A percentile compares a stretch with the other conserved stretches of the same genome.
Evolutionary conservation across 30 jellyfish, hydroid and myxozoan genomes (phyloP).

Genomic region (Morbakka virulenta): DNA sequence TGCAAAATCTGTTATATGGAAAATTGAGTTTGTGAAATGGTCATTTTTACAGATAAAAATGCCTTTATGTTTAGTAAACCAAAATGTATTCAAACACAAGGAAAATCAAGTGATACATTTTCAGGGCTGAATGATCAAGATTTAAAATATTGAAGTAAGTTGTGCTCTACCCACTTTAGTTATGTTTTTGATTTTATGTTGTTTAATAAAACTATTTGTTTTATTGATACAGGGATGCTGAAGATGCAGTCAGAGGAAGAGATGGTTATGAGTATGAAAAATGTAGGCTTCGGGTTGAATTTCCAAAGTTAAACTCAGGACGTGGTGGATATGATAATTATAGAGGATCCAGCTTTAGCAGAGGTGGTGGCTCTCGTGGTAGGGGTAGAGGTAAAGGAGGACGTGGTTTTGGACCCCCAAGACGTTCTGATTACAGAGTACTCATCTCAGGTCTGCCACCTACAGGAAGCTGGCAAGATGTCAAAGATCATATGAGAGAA

Average conservation of each 20-base stretch:
- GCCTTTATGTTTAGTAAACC: no score
- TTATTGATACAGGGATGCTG: conserved; percentile 85
- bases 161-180: no score
- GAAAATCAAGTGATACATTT: no score
- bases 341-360: conserved; percentile 33
- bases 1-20: no score
- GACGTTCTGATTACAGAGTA: conserved; percentile 88
- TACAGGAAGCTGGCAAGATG: conserved; percentile 99
- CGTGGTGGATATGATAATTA: conserved; percentile 39
- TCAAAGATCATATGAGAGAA: conserved; percentile 97
- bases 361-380: conserved; percentile 65
- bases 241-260: conserved; percentile 91
- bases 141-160: no score
- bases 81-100: no score
- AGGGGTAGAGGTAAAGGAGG: conserved; percentile 69
- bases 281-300: conserved; percentile 76
- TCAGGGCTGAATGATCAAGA: no score
- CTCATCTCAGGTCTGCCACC: conserved; percentile 91
- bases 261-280: conserved; percentile 94
- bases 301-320: conserved; percentile 68
- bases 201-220: no score
- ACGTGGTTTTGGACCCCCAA: conserved; percentile 93
- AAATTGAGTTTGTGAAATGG: no score
- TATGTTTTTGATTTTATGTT: no score
- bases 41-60: no score